Evolutionary conservation across 2,797 vertebrate species (phyloP).

Genomic region (Pteropus rufus): DNA sequence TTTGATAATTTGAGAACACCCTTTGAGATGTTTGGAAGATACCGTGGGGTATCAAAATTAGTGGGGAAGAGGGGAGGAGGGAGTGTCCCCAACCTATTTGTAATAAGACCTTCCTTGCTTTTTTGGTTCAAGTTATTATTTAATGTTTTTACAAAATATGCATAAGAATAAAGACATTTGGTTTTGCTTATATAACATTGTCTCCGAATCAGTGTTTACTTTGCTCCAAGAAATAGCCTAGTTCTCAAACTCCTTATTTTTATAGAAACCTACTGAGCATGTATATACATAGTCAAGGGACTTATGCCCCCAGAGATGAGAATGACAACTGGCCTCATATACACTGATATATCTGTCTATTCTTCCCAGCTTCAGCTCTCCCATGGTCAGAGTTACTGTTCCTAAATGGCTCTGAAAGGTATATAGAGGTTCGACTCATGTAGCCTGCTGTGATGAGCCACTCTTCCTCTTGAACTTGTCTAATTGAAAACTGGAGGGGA

Average conservation of each 20-base stretch:
- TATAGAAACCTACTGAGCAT: not conserved
- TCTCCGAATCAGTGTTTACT: slow-evolving; percentile 48
- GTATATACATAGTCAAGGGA: not conserved
- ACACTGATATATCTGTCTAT: not conserved
- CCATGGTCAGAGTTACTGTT: not conserved
- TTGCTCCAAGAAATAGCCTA: not conserved
- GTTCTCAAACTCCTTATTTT: slow-evolving; percentile 28
- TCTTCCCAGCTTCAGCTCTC: not conserved
- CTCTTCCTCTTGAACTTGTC: slow-evolving; percentile 62
- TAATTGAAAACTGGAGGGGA: slow-evolving; percentile 55
- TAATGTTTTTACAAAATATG: slow-evolving; percentile 34
- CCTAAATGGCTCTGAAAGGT: slow-evolving; percentile 23
- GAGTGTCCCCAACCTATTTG: not conserved
- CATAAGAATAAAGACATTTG: not conserved
- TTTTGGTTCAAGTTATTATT: slow-evolving; percentile 5
- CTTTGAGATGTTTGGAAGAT: slow-evolving; percentile 13
- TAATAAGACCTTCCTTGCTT: slow-evolving; percentile 11
- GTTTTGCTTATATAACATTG: not conserved
- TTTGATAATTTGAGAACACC: not conserved
- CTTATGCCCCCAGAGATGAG: not conserved
- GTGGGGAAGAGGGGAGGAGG: not conserved
- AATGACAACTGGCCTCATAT: not conserved
- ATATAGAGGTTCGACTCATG: not conserved
- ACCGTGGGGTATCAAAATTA: not conserved
- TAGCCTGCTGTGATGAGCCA: slow-evolving; percentile 27